Base-by-base conservation (phyloP, 2,113 vertebrate species). In the Grantiella picta region DNA sequence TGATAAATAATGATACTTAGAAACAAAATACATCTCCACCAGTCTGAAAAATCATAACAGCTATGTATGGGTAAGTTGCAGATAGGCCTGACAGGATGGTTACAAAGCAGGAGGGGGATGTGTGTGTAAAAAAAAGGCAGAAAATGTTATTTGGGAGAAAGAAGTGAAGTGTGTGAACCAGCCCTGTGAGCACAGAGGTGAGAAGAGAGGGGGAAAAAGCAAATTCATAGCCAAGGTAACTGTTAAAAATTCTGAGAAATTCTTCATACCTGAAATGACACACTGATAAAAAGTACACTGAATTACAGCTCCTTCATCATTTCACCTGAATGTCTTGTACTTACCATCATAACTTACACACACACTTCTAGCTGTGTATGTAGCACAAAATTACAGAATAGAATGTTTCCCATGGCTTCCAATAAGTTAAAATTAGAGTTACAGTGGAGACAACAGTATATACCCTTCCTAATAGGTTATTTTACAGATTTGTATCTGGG, bases 151-250 rank as follows among this genome's bases (percentile, higher is more conserved):
- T 17, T 25, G 68, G 52, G 9, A 66, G 20, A 14, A 15, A 73
- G 14, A 42, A 87, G 9, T 8, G 6, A 83, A 72, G 45, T 33
- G 25, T 66, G 28, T 54, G 70, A 66, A 60, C 65, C 29, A 68
- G 38, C 3, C 22, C 29, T 64, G 24, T 0, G 0, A 86, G 38
- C 53, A 59, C 0, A 1, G 4, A 68, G 3, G 5, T 16, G 11
- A 27, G 4, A 78, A 56, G 27, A 78, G 4, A 23, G 23, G 8
- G 3, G 6, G 2, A n/a, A 5, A 31, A 71, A 33, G 18, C 10
- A 77, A 82, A 69, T 45, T 61, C 21, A 35, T 9, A 3, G 11
- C n/a, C 11, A 56, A 53, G 8, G 57, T 42, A 72, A 57, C 15
- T n/a, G 8, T 38, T 76, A 44, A 93, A 87, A 93, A 57, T 6